These are phyloP conservation scores for Ethmia dodecea DNA, from an alignment of 2,888 invertebrate species.

Conservation along the genomic window DNA sequence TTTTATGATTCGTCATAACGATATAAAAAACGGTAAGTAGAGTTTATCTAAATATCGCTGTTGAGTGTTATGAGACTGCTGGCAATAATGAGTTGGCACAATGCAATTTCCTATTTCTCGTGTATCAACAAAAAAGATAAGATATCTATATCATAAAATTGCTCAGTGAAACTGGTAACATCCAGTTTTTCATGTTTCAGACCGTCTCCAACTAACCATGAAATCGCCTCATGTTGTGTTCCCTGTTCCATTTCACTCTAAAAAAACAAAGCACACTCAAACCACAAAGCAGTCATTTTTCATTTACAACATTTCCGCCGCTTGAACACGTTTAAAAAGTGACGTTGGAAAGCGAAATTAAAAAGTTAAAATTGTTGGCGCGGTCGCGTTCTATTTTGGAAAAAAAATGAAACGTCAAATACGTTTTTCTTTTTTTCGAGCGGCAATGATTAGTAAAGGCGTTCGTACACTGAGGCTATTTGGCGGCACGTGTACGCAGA, in stretches of 20 bases:
- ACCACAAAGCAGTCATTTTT: slow-evolving; percentile 47
- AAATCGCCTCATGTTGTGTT: slow-evolving; percentile 66
- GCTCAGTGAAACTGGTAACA: slow-evolving; percentile 2
- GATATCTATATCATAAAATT: too few relatives aligned
- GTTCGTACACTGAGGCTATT: slow-evolving; percentile 68
- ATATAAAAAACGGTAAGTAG: too few relatives aligned
- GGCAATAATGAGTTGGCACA: too few relatives aligned
- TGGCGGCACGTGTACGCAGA: slow-evolving; percentile 65
- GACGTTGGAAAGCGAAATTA: slow-evolving; percentile 20
- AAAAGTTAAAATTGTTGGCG: slow-evolving; percentile 18
- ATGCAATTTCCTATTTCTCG: too few relatives aligned
- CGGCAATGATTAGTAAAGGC: slow-evolving; percentile 69
- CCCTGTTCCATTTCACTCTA: slow-evolving; percentile 60
- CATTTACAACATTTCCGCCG: slow-evolving; percentile 53
- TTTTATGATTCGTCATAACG: too few relatives aligned
- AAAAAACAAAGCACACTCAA: slow-evolving; percentile 42
- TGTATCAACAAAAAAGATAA: too few relatives aligned
- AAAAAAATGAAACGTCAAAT: slow-evolving; percentile 50
- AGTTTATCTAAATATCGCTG: too few relatives aligned
- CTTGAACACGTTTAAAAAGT: slow-evolving; percentile 37
- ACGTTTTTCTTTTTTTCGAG: slow-evolving; percentile 53
- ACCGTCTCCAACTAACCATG: slow-evolving; percentile 68
- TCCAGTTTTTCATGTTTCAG: slow-evolving; percentile 36
- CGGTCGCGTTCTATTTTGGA: slow-evolving; percentile 31
- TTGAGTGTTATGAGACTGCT: too few relatives aligned